Evolutionary conservation across 2,797 vertebrate genomes (phyloP), one percentile per base, ranked within the genome.

Genomic region (Dermochelys coriacea): DNA sequence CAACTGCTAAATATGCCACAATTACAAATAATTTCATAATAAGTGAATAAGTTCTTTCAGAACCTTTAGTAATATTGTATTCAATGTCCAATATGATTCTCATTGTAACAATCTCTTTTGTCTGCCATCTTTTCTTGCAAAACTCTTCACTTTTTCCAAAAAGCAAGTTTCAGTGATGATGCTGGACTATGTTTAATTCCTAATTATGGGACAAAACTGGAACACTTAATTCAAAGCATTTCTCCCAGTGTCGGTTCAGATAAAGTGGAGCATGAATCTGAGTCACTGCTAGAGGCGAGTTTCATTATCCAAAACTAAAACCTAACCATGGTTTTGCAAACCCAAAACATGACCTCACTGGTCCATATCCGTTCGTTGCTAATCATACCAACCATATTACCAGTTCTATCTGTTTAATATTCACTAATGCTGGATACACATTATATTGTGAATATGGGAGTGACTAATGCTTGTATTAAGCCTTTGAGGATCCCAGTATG

Each of bases 131-230:
- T 86, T 29, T 80, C 81, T 94, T 49, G 88, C 19, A 55, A 21
- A 87, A 89, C 68, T 95, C 31, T 92, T 95, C 54, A 31, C 57
- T 88, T 31, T 86, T 90, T 77, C 74, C 34, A 90, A 84, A 77
- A 19, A 82, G 12, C 88, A 25, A 82, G 45, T 86, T 81, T 83
- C 34, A 37, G n/a, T 37, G 15, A 64, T n/a, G 29, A 34, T n/a
- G 29, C 59, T 34, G 31, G 34, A 64, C 59, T n/a, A 37, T 14
- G 31, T 45, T 80, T 92, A 31, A 57, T 88, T 89, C 31, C 12
- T 88, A 37, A 16, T 16, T 15, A 80, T 34, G 15, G 91, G 4
- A 23, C 84, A 74, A 91, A 8, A 75, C 14, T 54, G 80, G 84
- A 95, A 87, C 8, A 45, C 52, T 86, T 91, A 21, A 14, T 80